These are phyloP conservation scores for Automeris io DNA, from an alignment of 2,888 invertebrate species.

Conservation along the genomic window DNA sequence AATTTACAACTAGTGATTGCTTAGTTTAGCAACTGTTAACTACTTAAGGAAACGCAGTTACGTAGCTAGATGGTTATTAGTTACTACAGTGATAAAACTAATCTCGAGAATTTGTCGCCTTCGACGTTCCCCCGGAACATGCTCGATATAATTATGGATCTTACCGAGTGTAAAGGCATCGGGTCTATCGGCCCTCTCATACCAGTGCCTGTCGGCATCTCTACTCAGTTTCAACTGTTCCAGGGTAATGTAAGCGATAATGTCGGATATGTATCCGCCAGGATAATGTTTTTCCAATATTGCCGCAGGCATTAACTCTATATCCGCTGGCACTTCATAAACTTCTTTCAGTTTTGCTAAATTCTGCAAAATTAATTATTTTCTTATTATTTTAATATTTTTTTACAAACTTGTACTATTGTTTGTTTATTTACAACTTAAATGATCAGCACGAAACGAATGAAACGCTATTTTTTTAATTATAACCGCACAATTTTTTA, in stretches of 20 bases:
- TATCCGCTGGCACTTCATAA: conserved; percentile 81
- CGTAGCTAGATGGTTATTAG: no score
- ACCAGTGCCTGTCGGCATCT: conserved; percentile 90
- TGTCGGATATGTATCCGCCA: conserved; percentile 89
- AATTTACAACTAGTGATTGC: no score
- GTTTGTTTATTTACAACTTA: no score
- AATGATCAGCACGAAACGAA: no score
- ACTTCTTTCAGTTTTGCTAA: conserved; percentile 24
- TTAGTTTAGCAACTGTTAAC: no score
- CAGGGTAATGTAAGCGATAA: conserved; percentile 89
- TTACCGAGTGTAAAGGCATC: conserved; percentile 35
- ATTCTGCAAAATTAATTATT: conserved; percentile 24
- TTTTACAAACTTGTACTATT: background rate
- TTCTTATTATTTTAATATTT: background rate
- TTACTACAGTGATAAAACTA: no score
- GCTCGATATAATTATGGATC: no score
- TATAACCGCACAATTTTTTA: no score
- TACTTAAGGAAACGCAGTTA: no score
- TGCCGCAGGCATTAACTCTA: conserved; percentile 92
- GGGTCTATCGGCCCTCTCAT: conserved; percentile 34
- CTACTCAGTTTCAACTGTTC: conserved; percentile 88
- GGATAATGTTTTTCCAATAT: conserved; percentile 87
- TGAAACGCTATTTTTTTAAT: no score
- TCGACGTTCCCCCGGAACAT: no score
- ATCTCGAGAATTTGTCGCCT: no score